These are phyloP conservation scores for Vollenhovia emeryi DNA, from an alignment of 1,140 invertebrate genomes.

Conservation along the genomic window DNA sequence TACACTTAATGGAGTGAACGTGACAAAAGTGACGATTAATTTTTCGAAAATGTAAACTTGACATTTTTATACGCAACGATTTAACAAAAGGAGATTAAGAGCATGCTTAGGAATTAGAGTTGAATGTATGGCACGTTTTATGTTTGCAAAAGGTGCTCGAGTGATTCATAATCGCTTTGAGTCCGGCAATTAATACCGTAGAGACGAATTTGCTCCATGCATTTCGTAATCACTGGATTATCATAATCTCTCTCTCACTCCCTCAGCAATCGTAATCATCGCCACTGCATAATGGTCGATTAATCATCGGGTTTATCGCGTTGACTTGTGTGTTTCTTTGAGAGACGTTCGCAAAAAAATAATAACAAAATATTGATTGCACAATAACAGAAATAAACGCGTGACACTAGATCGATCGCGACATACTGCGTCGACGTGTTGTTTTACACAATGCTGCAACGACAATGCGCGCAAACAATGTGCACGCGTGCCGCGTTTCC, in stretches of 20 bases:
- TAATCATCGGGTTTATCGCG: not conserved
- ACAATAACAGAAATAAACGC: slow-evolving; percentile 14
- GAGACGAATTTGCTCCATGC: slow-evolving; percentile 2
- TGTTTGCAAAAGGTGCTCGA: not conserved
- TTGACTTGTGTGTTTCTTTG: not conserved
- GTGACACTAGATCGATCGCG: not conserved
- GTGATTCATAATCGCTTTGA: slow-evolving; percentile 15
- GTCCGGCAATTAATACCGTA: slow-evolving; percentile 9
- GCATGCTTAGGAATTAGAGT: not conserved
- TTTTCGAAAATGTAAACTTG: not conserved
- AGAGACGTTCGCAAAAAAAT: not conserved
- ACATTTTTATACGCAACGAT: not conserved
- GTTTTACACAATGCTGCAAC: too few relatives aligned
- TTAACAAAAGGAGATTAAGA: not conserved
- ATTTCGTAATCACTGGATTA: slow-evolving; percentile 37
- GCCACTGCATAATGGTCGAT: slow-evolving; percentile 24
- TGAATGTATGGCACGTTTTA: slow-evolving; percentile 17
- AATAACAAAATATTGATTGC: slow-evolving; percentile 13
- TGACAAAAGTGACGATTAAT: not conserved
- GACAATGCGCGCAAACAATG: too few relatives aligned
- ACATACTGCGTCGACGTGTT: not conserved
- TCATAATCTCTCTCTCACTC: slow-evolving; percentile 11
- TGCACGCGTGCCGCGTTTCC: not conserved
- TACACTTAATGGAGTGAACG: not conserved
- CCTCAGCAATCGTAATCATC: not conserved